Conservation (phyloP, 2,113 vertebrate genomes). For the Bombycilla garrulus region DNA sequence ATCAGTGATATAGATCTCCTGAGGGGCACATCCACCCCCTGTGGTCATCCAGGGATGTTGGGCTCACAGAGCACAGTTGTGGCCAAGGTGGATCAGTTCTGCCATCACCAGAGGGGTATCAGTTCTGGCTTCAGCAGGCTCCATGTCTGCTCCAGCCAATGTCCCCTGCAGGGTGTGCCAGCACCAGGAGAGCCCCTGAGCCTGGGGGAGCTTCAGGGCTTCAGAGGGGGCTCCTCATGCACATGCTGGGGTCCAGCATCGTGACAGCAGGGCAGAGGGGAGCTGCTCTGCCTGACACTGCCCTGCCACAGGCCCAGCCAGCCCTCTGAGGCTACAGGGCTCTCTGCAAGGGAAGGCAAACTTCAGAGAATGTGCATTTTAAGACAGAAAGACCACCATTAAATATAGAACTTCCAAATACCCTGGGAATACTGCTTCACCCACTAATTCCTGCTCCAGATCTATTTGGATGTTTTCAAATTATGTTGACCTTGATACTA, state of each 20-base stretch:
- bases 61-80: too few species aligned
- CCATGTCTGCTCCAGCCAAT: rapidly evolving
- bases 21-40: not conserved
- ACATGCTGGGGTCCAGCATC: rapidly evolving
- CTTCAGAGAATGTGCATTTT: not conserved
- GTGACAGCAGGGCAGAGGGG: rapidly evolving
- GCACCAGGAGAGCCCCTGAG: not conserved
- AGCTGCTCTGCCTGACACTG: rapidly evolving
- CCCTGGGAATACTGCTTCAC: not conserved
- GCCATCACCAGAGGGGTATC: too few species aligned
- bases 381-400: not conserved
- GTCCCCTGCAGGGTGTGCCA: not conserved
- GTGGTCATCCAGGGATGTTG: not conserved
- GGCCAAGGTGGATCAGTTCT: too few species aligned
- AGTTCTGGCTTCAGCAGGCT: not conserved
- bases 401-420: not conserved
- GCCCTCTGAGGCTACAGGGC: too few species aligned
- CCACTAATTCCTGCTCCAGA: not conserved
- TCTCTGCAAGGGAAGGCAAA: not conserved
- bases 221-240: rapidly evolving
- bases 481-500: not conserved
- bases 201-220: rapidly evolving
- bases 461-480: slow-evolving; percentile 19
- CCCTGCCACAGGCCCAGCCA: not conserved
- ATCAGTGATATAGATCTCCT: rapidly evolving